phyloP scores from a whole-genome alignment of 2,888 invertebrate genomes.

The Aethes cnicana region DNA sequence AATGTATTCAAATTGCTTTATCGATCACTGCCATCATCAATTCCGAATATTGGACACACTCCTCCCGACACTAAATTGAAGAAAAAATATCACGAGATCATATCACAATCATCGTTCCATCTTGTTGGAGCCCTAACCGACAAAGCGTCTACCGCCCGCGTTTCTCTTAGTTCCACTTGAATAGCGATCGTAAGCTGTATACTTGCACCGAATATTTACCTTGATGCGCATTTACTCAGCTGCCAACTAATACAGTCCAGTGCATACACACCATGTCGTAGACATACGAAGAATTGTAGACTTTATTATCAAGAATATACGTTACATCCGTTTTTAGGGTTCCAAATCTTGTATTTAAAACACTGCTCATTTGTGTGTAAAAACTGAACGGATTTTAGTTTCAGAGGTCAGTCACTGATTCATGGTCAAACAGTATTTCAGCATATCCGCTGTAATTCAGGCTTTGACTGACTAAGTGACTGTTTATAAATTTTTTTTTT shows the following conservation, averaged over 20 bases:
- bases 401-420: slow-evolving; percentile 11
- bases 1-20: slow-evolving; percentile 1
- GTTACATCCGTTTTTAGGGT: neutral
- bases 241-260: slow-evolving; percentile 39
- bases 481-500: neutral
- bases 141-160: too few relatives aligned
- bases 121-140: too few relatives aligned
- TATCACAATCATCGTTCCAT: too few relatives aligned
- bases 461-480: neutral
- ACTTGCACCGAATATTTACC: slow-evolving; percentile 43
- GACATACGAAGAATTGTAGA: neutral
- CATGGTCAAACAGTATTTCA: slow-evolving; percentile 19
- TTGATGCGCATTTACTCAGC: slow-evolving; percentile 62
- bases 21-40: neutral
- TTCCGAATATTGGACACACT: too few relatives aligned
- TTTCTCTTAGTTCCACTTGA: too few relatives aligned
- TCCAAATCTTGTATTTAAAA: too few relatives aligned
- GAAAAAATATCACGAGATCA: too few relatives aligned
- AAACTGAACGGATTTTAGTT: slow-evolving; percentile 1
- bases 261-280: slow-evolving; percentile 12
- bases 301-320: neutral
- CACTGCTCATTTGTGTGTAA: slow-evolving; percentile 13
- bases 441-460: neutral
- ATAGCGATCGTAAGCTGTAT: slow-evolving; percentile 20
- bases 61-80: too few relatives aligned